These are phyloP conservation scores for Dufourea novaeangliae DNA, from an alignment of 1,140 invertebrate genomes.

Conservation along the genomic window DNA sequence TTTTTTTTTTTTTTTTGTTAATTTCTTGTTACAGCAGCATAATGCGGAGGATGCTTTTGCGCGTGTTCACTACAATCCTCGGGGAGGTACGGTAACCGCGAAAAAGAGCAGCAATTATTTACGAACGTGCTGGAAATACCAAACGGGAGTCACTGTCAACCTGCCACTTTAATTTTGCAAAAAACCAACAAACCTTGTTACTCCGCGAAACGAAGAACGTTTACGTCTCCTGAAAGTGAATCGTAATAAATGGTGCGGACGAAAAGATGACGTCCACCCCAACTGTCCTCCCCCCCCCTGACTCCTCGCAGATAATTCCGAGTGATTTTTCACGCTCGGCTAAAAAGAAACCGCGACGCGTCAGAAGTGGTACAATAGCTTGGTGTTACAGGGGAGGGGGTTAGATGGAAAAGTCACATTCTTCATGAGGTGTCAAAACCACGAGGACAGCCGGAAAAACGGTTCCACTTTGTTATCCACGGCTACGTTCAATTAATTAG, in stretches of 20 bases:
- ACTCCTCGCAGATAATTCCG: constrained; percentile 13
- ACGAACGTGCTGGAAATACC: neutral
- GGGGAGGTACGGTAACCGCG: neutral
- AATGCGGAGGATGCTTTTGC: no score
- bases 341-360: constrained; percentile 19
- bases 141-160: neutral
- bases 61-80: neutral
- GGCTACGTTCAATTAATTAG: constrained; percentile 36
- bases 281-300: constrained; percentile 5
- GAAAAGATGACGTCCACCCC: neutral
- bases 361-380: constrained; percentile 44
- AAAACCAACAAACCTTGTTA: neutral
- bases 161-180: neutral
- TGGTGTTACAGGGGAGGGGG: no score
- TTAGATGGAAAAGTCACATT: constrained; percentile 15
- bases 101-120: neutral
- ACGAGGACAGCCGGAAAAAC: constrained; percentile 2
- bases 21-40: constrained; percentile 18
- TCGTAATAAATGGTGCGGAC: constrained; percentile 28
- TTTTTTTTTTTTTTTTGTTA: constrained; percentile 9
- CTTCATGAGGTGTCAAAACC: constrained; percentile 42
- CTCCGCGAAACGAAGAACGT: neutral
- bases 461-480: constrained; percentile 34
- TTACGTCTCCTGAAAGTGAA: neutral
- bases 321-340: constrained; percentile 34